Percentiles rank a stretch among this genome's conserved stretches.
These are phyloP conservation scores for Trichomalopsis sarcophagae DNA, from an alignment of 1,140 invertebrate genomes.

Conservation along the genomic window DNA sequence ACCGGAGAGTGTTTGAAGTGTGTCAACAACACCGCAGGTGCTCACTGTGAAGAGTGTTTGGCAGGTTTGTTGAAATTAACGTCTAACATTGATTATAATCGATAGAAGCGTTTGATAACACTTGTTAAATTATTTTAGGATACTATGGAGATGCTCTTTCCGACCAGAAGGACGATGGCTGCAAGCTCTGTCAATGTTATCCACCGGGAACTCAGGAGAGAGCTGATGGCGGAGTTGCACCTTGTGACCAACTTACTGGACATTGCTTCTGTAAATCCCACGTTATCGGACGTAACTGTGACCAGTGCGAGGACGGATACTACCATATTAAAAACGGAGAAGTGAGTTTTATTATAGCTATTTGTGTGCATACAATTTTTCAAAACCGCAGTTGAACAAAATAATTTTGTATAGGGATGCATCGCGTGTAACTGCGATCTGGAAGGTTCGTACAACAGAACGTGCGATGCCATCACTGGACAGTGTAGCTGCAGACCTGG, in stretches of 20 bases:
- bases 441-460: slow-evolving; percentile 88
- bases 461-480: slow-evolving; percentile 87
- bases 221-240: slow-evolving; percentile 80
- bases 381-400: slow-evolving; percentile 24
- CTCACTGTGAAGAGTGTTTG: slow-evolving; percentile 91
- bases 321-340: slow-evolving; percentile 88
- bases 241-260: slow-evolving; percentile 88
- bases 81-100: neutral
- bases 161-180: slow-evolving; percentile 88
- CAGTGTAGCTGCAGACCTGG: slow-evolving; percentile 92
- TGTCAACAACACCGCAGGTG: slow-evolving; percentile 96
- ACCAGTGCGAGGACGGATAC: slow-evolving; percentile 90
- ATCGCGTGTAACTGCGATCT: slow-evolving; percentile 90
- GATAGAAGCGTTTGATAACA: neutral
- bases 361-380: neutral
- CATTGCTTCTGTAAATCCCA: slow-evolving; percentile 91
- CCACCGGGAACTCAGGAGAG: slow-evolving; percentile 83
- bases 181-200: slow-evolving; percentile 91
- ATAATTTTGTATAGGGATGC: slow-evolving; percentile 80
- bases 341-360: slow-evolving; percentile 60
- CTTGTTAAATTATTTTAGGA: slow-evolving; percentile 71
- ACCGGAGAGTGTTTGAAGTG: slow-evolving; percentile 98
- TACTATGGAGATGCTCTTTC: slow-evolving; percentile 93
- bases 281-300: slow-evolving; percentile 91
- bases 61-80: slow-evolving; percentile 77